Conservation (phyloP, 2,888 invertebrate species). For the Cantharis flavilabris region DNA sequence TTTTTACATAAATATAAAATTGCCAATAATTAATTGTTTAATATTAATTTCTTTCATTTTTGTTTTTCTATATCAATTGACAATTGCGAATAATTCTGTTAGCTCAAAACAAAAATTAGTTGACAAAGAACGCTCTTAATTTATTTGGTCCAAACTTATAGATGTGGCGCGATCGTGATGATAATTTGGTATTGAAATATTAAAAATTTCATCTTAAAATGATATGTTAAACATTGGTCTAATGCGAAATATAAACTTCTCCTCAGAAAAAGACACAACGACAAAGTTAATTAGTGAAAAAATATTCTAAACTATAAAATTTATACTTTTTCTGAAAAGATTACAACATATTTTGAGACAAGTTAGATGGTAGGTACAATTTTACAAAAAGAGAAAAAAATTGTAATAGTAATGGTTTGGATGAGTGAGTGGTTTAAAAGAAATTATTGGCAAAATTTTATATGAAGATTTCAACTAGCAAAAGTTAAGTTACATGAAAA, state of each 20-base stretch:
- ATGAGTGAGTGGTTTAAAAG: neutral
- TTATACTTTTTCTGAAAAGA: conserved; percentile 13
- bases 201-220: conserved; percentile 35
- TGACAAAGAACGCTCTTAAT: conserved; percentile 15
- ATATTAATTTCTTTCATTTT: conserved; percentile 17
- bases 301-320: neutral
- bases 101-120: conserved; percentile 8
- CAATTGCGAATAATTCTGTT: conserved; percentile 11
- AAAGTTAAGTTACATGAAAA: conserved; percentile 1
- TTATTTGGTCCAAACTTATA: conserved; percentile 25
- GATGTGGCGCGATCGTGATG: conserved; percentile 11
- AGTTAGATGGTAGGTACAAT: neutral
- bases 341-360: conserved; percentile 11
- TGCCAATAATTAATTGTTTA: conserved; percentile 51
- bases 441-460: conserved; percentile 54
- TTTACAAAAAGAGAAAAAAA: neutral
- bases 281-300: neutral
- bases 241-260: conserved; percentile 20
- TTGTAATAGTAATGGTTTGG: neutral
- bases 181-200: conserved; percentile 22
- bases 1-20: conserved; percentile 48
- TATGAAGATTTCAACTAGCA: conserved; percentile 38
- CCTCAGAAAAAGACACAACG: conserved; percentile 9
- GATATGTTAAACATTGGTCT: conserved; percentile 46
- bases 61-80: conserved; percentile 28